phyloP scores from a whole-genome alignment of 2,888 invertebrate genomes.

The Cryptocephalus moraei region DNA sequence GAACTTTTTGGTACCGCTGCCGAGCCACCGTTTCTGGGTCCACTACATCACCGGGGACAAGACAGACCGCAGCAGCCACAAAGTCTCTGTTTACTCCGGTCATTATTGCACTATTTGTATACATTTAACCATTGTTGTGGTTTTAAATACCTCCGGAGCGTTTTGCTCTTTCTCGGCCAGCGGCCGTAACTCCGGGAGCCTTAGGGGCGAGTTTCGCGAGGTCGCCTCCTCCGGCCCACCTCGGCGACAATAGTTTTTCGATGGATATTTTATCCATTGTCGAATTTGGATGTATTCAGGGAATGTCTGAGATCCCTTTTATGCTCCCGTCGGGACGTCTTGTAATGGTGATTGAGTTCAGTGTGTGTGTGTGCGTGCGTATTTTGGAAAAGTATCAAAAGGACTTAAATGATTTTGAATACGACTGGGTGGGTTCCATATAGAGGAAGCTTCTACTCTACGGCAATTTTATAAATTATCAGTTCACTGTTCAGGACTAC shows the following conservation, averaged over 20 bases:
- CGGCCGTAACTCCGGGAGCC: not conserved
- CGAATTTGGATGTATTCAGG: conserved; percentile 16
- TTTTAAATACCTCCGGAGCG: conserved; percentile 23
- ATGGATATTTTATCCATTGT: conserved; percentile 22
- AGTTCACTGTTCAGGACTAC: too few species aligned
- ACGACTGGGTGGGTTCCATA: too few species aligned
- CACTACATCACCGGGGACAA: conserved; percentile 16
- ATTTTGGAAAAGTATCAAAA: too few species aligned
- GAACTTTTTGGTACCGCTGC: conserved; percentile 15
- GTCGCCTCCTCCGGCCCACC: conserved; percentile 12
- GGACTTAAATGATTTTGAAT: too few species aligned
- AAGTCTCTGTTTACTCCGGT: conserved; percentile 34
- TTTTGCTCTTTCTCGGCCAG: conserved; percentile 13
- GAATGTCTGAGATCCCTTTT: conserved; percentile 4
- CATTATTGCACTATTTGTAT: conserved; percentile 37
- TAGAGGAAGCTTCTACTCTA: too few species aligned
- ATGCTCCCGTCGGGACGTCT: not conserved
- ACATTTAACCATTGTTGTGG: conserved; percentile 29
- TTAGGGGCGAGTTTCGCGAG: conserved; percentile 11
- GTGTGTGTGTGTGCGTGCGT: too few species aligned
- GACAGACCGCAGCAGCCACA: conserved; percentile 29
- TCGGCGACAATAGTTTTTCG: conserved; percentile 17
- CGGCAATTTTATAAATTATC: too few species aligned
- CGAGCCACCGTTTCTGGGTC: conserved; percentile 12
- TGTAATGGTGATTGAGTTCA: not conserved